Conservation (phyloP, 2,888 invertebrate genomes). For the Drosophila macrothrix region DNA sequence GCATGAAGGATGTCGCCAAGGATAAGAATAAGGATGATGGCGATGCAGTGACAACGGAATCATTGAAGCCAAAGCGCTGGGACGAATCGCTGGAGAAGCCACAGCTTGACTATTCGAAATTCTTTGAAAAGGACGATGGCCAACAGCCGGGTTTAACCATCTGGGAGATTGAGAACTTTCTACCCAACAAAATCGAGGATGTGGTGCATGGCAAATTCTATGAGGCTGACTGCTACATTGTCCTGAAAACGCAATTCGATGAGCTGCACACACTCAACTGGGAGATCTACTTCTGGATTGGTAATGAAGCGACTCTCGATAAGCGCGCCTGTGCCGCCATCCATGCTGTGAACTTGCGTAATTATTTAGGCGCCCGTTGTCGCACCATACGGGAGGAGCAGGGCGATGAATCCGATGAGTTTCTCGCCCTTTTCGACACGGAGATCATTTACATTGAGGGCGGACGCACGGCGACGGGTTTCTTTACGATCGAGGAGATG, state of each 20-base stretch:
- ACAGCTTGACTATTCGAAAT: slow-evolving; percentile 97
- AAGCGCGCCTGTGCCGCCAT: slow-evolving; percentile 88
- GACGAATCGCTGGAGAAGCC: slow-evolving; percentile 98
- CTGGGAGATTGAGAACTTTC: slow-evolving; percentile 99
- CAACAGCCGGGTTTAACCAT: slow-evolving; percentile 96
- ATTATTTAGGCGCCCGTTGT: slow-evolving; percentile 96
- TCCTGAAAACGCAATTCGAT: slow-evolving; percentile 94
- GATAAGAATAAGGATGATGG: slow-evolving; percentile 88
- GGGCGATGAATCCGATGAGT: slow-evolving; percentile 97
- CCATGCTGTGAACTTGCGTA: slow-evolving; percentile 99
- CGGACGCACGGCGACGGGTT: slow-evolving; percentile 97
- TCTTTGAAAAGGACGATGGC: slow-evolving; percentile 98
- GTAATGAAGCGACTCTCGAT: slow-evolving; percentile 94
- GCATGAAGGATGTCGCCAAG: slow-evolving; percentile 88
- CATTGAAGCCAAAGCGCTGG: slow-evolving; percentile 95
- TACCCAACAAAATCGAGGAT: slow-evolving; percentile 97
- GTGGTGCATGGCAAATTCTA: slow-evolving; percentile 99
- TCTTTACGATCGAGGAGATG: slow-evolving; percentile 97
- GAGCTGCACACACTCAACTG: slow-evolving; percentile 94
- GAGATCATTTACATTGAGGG: slow-evolving; percentile 98
- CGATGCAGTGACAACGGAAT: slow-evolving; percentile 75
- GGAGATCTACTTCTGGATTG: slow-evolving; percentile 99
- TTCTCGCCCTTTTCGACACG: slow-evolving; percentile 95
- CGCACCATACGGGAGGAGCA: slow-evolving; percentile 98
- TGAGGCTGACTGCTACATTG: slow-evolving; percentile 99